Base-by-base conservation (phyloP, 2,797 vertebrate species). In the Melanotaenia nigrans region DNA sequence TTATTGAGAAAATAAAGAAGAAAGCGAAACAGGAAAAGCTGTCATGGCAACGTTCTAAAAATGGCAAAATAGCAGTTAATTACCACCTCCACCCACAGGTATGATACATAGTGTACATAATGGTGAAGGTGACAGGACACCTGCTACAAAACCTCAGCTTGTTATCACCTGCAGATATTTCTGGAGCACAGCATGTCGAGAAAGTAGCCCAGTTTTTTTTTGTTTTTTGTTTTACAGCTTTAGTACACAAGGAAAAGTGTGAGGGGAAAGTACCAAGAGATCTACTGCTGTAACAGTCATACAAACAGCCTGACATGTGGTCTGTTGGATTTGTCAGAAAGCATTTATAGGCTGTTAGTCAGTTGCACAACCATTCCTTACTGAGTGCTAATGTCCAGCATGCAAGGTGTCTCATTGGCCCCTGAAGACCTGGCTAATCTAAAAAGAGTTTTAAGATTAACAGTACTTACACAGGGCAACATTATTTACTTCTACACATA, bases 21-120 rank as follows among this genome's bases (percentile, higher is more conserved):
- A 78, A 51, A 75, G 78, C 74, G 38, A 75, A 53, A 67, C 54
- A 36, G 57, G 65, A 53, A 64, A 40, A 82, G 84, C 79, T 87
- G 90, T 90, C 90, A 92, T 92, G 85, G 88, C 76, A 90, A 92
- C 83, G 24, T 65, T 84, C 86, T 91, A 91, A 92, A 92, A 91
- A 90, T 83, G 87, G 83, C 79, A 78, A 83, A 81, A 80, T 88
- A 90, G 89, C 86, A 85, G 89, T 87, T 93, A 92, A 92, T 93
- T 92, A 92, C 75, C 92, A 91, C 90, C 83, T 90, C 88, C 85
- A 77, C 89, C 87, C 85, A 91, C 90, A 90, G 83, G 84, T 86
- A 88, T 78, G 83, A 83, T 77, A 78, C 82, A 82, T 81, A 75
- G 54, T 65, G 67, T 64, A 59, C 71, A 85, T 85, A 85, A 86